phyloP scores from a whole-genome alignment of 2,113 vertebrate genomes.

The Taxidea taxus region DNA sequence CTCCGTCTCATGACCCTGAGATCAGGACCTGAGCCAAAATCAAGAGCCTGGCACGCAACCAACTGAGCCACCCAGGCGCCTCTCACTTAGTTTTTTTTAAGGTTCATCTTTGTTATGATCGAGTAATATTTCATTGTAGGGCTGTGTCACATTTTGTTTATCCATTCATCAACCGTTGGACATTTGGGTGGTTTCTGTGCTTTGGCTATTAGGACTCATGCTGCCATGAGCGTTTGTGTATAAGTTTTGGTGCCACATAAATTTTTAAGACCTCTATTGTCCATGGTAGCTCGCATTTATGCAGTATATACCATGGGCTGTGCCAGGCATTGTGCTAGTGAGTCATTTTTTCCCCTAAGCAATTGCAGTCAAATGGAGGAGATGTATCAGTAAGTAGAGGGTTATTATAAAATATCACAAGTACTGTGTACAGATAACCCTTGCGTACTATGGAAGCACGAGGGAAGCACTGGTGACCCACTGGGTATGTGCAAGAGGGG shows the following conservation, averaged over 20 bases:
- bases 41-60: neutral
- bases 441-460: too few species aligned
- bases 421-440: neutral
- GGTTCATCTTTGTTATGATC: neutral
- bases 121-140: neutral
- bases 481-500: neutral
- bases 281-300: neutral
- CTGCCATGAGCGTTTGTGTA: neutral
- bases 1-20: neutral
- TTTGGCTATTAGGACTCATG: neutral
- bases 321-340: neutral
- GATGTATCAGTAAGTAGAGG: neutral
- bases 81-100: neutral
- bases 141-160: neutral
- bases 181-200: neutral
- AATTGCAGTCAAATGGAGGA: neutral
- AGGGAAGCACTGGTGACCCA: neutral
- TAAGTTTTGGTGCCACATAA: neutral
- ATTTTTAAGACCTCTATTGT: neutral
- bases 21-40: neutral
- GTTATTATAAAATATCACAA: neutral
- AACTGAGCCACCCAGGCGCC: neutral
- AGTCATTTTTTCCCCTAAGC: neutral
- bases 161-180: neutral
- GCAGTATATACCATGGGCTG: neutral